Conservation (phyloP, 2,888 invertebrate species). For the Sericinus montela region DNA sequence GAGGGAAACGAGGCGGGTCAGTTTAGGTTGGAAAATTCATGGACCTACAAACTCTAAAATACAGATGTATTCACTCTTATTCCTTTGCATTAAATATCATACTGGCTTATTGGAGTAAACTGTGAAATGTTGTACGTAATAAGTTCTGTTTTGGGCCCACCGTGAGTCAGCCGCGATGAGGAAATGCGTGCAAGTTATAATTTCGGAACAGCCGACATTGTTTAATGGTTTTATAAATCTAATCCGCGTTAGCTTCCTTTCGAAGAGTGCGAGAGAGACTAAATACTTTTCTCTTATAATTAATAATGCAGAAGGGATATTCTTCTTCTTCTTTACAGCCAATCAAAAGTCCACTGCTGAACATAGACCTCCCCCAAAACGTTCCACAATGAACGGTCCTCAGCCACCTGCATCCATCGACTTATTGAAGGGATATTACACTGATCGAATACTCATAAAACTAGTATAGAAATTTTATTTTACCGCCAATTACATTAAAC, state of each 20-base stretch:
- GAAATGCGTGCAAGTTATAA: slow-evolving; percentile 76
- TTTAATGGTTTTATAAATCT: slow-evolving; percentile 69
- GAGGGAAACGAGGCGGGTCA: slow-evolving; percentile 43
- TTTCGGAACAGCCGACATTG: slow-evolving; percentile 70
- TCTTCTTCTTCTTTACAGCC: too few species aligned
- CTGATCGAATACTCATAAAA: too few species aligned
- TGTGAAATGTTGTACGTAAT: slow-evolving; percentile 51
- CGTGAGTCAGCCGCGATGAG: slow-evolving; percentile 72
- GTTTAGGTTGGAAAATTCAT: slow-evolving; percentile 39
- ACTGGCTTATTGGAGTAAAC: slow-evolving; percentile 25
- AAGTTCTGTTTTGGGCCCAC: slow-evolving; percentile 74
- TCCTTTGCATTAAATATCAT: slow-evolving; percentile 25
- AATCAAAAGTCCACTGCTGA: too few species aligned
- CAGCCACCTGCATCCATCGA: too few species aligned
- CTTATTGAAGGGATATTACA: too few species aligned
- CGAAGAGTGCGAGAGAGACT: slow-evolving; percentile 34
- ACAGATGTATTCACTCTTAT: slow-evolving; percentile 22
- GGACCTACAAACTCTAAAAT: slow-evolving; percentile 37
- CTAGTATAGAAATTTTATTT: too few species aligned
- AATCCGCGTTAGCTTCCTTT: slow-evolving; percentile 36
- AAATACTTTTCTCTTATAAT: not conserved
- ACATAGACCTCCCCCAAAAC: too few species aligned
- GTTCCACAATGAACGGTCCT: too few species aligned
- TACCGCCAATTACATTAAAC: too few species aligned
- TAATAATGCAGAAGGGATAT: too few species aligned